These are phyloP conservation scores for Acronicta alni DNA, from an alignment of 2,888 invertebrate species.

Conservation along the genomic window DNA sequence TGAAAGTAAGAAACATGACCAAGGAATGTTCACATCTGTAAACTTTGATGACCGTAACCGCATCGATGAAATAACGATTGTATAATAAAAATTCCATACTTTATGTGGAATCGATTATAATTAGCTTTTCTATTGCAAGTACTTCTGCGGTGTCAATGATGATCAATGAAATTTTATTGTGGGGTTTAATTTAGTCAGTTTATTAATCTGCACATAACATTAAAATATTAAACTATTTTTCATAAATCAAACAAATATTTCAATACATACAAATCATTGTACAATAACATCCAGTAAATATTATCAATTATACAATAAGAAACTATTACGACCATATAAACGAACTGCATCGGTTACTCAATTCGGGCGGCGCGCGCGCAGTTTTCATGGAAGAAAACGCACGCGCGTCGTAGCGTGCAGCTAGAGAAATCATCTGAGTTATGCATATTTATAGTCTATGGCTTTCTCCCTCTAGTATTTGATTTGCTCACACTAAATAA, in stretches of 20 bases:
- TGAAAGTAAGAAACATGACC: background rate
- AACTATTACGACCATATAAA: slow-evolving; percentile 19
- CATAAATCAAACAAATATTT: no score
- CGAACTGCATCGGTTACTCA: slow-evolving; percentile 29
- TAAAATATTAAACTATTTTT: no score
- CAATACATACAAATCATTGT: no score
- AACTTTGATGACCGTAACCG: background rate
- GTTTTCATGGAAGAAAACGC: slow-evolving; percentile 69
- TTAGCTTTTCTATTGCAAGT: slow-evolving; percentile 18
- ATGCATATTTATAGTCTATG: slow-evolving; percentile 82
- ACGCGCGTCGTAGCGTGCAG: slow-evolving; percentile 73
- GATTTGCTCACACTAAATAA: slow-evolving; percentile 47
- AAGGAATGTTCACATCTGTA: slow-evolving; percentile 4
- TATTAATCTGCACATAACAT: no score
- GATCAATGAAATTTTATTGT: background rate
- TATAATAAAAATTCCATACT: slow-evolving; percentile 14
- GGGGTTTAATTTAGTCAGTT: no score
- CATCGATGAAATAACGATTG: slow-evolving; percentile 16
- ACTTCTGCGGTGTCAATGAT: slow-evolving; percentile 12
- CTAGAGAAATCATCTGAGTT: slow-evolving; percentile 77
- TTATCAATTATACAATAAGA: slow-evolving; percentile 15
- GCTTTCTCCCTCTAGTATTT: slow-evolving; percentile 78
- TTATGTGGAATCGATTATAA: slow-evolving; percentile 16
- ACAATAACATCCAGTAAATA: no score
- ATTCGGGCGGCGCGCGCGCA: slow-evolving; percentile 46